phyloP scores from a whole-genome alignment of 2,888 invertebrate genomes.

The Cerceris ruficornis region DNA sequence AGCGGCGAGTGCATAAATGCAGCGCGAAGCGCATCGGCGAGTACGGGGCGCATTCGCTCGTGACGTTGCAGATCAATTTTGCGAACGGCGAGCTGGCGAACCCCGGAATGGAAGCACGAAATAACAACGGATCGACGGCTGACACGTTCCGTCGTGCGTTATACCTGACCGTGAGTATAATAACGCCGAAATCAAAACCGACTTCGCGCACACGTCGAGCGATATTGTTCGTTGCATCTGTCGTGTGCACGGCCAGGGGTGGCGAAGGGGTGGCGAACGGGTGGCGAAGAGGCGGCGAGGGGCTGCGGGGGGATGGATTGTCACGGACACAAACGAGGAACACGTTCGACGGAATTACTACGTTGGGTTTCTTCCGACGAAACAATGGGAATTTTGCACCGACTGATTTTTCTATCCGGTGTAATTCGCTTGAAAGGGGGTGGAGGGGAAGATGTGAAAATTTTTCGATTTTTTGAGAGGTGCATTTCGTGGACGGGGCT shows the following conservation, averaged over 20 bases:
- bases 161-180: slow-evolving; percentile 69
- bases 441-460: too few relatives aligned
- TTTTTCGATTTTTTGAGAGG: too few relatives aligned
- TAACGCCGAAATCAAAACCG: slow-evolving; percentile 71
- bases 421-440: neutral
- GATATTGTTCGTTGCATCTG: slow-evolving; percentile 75
- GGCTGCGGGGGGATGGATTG: slow-evolving; percentile 11
- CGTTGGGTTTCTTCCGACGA: neutral
- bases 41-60: slow-evolving; percentile 6
- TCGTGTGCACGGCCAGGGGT: slow-evolving; percentile 59
- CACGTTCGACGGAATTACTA: slow-evolving; percentile 13
- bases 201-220: slow-evolving; percentile 42
- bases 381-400: neutral
- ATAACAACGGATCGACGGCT: slow-evolving; percentile 66
- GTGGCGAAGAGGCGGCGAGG: neutral
- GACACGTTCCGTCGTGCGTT: slow-evolving; percentile 65
- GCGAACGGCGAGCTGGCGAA: slow-evolving; percentile 19
- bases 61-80: slow-evolving; percentile 49
- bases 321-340: slow-evolving; percentile 47
- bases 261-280: neutral
- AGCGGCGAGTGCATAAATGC: slow-evolving; percentile 29
- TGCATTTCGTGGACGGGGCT: neutral
- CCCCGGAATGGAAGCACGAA: slow-evolving; percentile 23
- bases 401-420: neutral
- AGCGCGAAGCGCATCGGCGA: slow-evolving; percentile 24